Base-by-base conservation (phyloP, 2,888 invertebrate species). In the Lamellibrachia columna region DNA sequence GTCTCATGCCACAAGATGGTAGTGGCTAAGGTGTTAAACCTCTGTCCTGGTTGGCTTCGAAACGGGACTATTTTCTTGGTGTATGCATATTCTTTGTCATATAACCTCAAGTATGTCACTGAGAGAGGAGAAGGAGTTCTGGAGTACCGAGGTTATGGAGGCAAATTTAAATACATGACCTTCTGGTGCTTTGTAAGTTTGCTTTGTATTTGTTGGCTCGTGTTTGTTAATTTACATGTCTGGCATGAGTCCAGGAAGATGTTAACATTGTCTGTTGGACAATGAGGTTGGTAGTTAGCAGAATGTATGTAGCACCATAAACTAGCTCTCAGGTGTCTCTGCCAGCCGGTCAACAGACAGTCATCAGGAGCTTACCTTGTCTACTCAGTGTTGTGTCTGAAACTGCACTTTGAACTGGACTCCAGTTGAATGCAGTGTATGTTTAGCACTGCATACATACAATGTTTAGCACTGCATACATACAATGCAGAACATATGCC, bases 371-470 rank as follows among this genome's bases (percentile, higher is more conserved):
- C 60, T 60, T 3, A 60, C 75, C 6, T 4, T 4, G 22, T 91
- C n/a, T 4, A n/a, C 75, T 75, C 11, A 22, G n/a, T 22, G 15
- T 75, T 15, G 15, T 75, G n/a, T 75, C 75, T 6, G 22, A 75
- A 22, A 22, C 6, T 75, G 75, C 3, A 75, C 75, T 75, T 75
- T 75, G 75, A 75, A 75, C 75, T 11, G n/a, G 75, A 75, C 22
- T 15, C 11, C 75, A 75, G 75, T 75, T 75, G 15, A 15, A 22
- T 75, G 22, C n/a, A n/a, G 75, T 75, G 22, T 75, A 22, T 11
- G n/a, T 22, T 15, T 15, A 93, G 9, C 92, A 94, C 94, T 96
- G 96, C 95, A 95, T 97, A 96, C 95, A 95, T 97, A 60, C 15
- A 75, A 75, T 75, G 75, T 22, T 15, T 15, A 93, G 9, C 92